Percentiles rank a stretch among this genome's conserved stretches.
Evolutionary conservation across 2,888 invertebrate species (phyloP).

Genomic region (Ditula angustiorana): DNA sequence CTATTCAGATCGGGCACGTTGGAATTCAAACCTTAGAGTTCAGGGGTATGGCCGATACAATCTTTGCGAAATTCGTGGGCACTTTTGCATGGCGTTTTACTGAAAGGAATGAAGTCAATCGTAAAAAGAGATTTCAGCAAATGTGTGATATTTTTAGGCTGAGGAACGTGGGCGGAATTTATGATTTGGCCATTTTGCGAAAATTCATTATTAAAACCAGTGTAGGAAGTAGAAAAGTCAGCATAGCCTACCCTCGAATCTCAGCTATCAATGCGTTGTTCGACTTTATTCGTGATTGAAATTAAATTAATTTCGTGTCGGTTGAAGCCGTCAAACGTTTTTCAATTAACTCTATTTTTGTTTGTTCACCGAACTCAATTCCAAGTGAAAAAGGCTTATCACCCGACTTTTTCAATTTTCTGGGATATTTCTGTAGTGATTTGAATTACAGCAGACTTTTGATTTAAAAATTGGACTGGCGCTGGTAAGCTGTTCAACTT

Average conservation of each 20-base stretch:
- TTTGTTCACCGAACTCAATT: conserved; percentile 18
- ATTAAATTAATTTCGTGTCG: conserved; percentile 5
- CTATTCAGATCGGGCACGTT: conserved; percentile 29
- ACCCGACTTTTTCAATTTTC: conserved; percentile 9
- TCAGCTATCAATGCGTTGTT: conserved; percentile 3
- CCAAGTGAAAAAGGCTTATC: conserved; percentile 5
- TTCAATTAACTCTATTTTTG: conserved; percentile 6
- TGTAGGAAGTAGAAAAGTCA: neutral
- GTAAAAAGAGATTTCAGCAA: conserved; percentile 37
- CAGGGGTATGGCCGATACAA: conserved; percentile 31
- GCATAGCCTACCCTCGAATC: neutral
- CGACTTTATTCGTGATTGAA: conserved; percentile 1
- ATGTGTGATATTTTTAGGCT: conserved; percentile 38
- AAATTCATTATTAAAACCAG: conserved; percentile 15
- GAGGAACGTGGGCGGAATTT: conserved; percentile 21
- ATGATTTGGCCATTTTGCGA: conserved; percentile 16
- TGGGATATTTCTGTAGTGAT: conserved; percentile 12
- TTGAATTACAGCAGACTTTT: conserved; percentile 6
- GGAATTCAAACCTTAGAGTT: conserved; percentile 39
- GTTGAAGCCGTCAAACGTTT: neutral
- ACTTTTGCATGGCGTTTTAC: conserved; percentile 34
- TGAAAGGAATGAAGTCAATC: conserved; percentile 40
- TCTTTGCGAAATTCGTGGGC: conserved; percentile 31
- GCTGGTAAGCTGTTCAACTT: neutral
- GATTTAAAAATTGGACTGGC: conserved; percentile 3